Conservation (phyloP, 92 coral and sea anemone genomes). For the Blastomussa wellsi region DNA sequence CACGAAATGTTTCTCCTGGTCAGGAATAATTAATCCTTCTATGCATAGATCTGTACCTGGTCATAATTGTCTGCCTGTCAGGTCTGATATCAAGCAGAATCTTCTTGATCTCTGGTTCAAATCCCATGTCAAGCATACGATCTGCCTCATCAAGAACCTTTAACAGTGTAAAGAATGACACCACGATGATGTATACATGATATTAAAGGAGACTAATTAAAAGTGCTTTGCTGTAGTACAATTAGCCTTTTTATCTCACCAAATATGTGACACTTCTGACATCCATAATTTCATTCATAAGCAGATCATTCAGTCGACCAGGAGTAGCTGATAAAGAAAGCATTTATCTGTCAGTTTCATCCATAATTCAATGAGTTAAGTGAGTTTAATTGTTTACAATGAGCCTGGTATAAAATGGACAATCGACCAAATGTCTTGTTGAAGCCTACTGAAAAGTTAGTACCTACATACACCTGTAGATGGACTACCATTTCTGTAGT, state of each 20-base stretch:
- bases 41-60: constrained; percentile 67
- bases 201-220: neutral
- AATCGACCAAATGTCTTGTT: no score
- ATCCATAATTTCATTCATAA: constrained; percentile 88
- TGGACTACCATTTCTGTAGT: no score
- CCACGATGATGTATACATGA: neutral
- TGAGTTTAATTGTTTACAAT: no score
- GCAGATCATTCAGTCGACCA: constrained; percentile 90
- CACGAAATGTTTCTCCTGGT: no score
- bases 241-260: constrained; percentile 54
- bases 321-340: constrained; percentile 79
- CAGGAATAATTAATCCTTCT: neutral
- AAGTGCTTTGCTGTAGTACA: no score
- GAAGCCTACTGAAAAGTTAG: no score
- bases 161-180: neutral
- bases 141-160: constrained; percentile 98
- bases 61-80: constrained; percentile 96
- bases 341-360: neutral
- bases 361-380: no score
- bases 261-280: constrained; percentile 92
- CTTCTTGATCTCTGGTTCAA: constrained; percentile 97
- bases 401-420: no score
- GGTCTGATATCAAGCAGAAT: constrained; percentile 96
- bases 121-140: constrained; percentile 98
- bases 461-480: no score